Evolutionary conservation across 2,888 invertebrate genomes (phyloP).

Genomic region (Drosophila fulvimacula): DNA sequence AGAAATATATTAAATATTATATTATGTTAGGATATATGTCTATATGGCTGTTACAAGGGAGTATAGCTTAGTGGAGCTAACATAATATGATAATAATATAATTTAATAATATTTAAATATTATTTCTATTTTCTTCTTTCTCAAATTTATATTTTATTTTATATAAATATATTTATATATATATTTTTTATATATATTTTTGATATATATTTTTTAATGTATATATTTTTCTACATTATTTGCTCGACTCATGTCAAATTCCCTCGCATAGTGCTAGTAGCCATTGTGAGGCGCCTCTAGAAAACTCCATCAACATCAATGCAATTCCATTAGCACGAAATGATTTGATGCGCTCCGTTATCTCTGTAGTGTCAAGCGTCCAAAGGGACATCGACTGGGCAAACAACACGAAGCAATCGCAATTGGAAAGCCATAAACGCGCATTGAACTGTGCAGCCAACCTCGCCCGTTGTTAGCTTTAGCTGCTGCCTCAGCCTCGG

Average conservation of each 20-base stretch:
- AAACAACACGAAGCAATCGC: constrained; percentile 46
- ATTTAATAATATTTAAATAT: too few relatives aligned
- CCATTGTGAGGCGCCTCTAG: constrained; percentile 14
- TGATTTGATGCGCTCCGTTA: constrained; percentile 72
- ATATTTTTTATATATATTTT: too few relatives aligned
- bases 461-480: constrained; percentile 12
- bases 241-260: background rate
- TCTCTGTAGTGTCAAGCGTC: constrained; percentile 46
- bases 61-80: background rate
- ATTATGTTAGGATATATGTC: too few relatives aligned
- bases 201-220: background rate
- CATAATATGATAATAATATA: too few relatives aligned
- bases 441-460: constrained; percentile 20
- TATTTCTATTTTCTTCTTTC: too few relatives aligned
- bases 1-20: too few relatives aligned
- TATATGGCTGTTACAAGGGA: too few relatives aligned
- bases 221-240: background rate
- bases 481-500: background rate
- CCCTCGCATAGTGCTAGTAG: constrained; percentile 6
- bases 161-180: too few relatives aligned
- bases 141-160: too few relatives aligned
- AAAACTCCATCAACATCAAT: constrained; percentile 75
- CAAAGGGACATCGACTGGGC: constrained; percentile 38
- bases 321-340: constrained; percentile 81
- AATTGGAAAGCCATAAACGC: constrained; percentile 76